These are phyloP conservation scores for Rhodophaea formosa DNA, from an alignment of 2,888 invertebrate species.

Conservation along the genomic window DNA sequence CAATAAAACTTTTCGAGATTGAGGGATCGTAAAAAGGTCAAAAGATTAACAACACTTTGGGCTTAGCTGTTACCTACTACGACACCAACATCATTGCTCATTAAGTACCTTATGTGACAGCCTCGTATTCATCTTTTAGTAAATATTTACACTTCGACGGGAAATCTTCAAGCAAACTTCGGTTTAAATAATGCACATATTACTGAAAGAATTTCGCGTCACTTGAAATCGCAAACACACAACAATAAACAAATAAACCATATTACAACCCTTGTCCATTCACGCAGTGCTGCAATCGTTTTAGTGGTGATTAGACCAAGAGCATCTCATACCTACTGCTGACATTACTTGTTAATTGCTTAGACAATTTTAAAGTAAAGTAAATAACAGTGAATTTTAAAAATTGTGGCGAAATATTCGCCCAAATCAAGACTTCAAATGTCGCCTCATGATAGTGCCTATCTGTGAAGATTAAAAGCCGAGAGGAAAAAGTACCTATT, in stretches of 20 bases:
- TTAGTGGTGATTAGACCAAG: constrained; percentile 30
- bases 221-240: constrained; percentile 38
- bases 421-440: constrained; percentile 34
- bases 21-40: constrained; percentile 3
- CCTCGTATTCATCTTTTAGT: background rate
- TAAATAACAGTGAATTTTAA: constrained; percentile 29
- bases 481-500: too few species aligned
- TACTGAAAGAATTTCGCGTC: constrained; percentile 58
- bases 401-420: constrained; percentile 40
- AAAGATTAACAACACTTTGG: background rate
- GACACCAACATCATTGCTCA: background rate
- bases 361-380: background rate
- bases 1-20: constrained; percentile 9
- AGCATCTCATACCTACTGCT: background rate
- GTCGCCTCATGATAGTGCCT: constrained; percentile 26
- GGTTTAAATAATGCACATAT: constrained; percentile 51
- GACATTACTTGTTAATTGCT: background rate
- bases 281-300: constrained; percentile 39
- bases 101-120: background rate
- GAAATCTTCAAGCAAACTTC: constrained; percentile 27
- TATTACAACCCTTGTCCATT: constrained; percentile 49
- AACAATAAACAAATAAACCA: constrained; percentile 67
- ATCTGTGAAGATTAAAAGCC: constrained; percentile 21
- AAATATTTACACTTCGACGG: constrained; percentile 29
- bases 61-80: background rate